Base-by-base conservation (phyloP, 2,797 vertebrate species). In the Merluccius polli region DNA sequence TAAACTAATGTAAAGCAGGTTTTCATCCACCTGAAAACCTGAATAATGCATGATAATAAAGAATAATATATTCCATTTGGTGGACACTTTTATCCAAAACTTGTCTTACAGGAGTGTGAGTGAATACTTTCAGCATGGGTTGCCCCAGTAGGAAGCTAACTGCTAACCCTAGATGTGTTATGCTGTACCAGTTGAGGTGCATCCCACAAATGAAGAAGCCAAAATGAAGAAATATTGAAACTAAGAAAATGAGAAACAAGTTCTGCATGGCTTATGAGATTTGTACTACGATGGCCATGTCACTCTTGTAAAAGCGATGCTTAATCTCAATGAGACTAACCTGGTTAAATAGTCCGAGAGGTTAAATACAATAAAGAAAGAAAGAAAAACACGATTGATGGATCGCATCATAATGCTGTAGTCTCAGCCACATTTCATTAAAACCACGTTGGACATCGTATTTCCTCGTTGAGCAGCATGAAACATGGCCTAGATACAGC, bases 31-130 rank as follows among this genome's bases (percentile, higher is more conserved):
- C 48, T 59, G 48, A 59, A 59, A 59, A 59, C 48, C 48, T 59
- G 59, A 27, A 24, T 63, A 63, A 63, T 63, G 21, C 4, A 63
- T 63, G 59, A 63, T 63, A 63, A 63, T 63, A 11, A 24, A 63
- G 59, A 24, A 27, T 63, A 63, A 63, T 63, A 11, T 63, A 63
- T 63, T 63, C 59, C 59, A 63, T 63, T 63, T 63, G 59, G 59
- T 27, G n/a, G n/a, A 63, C 59, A 63, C 21, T 63, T 63, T 63
- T 63, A 63, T 63, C 59, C n/a, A 24, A 63, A 63, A n/a, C 59
- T n/a, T n/a, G 59, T 11, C 59, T 27, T 10, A 63, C 59, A 2
- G 52, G 10, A 24, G 21, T 27, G 59, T 63, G n/a, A n/a, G 21
- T 63, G 59, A 63, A 63, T 27, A 63, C n/a, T 63, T 63, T 63